phyloP scores from a whole-genome alignment of 2,113 vertebrate species.

The Heteronetta atricapilla region DNA sequence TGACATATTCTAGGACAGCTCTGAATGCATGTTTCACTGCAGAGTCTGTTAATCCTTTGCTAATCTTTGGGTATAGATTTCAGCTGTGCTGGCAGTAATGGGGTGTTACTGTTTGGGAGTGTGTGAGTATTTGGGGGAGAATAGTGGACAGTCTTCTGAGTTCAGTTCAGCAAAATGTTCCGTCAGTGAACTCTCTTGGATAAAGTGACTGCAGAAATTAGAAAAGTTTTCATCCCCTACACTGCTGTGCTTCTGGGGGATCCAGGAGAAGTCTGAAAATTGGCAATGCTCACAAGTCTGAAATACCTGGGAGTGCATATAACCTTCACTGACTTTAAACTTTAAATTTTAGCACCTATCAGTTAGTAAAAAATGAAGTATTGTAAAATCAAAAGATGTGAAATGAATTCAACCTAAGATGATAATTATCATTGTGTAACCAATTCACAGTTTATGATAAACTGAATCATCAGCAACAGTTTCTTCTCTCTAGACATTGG shows the following conservation, averaged over 20 bases:
- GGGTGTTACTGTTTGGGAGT: background rate
- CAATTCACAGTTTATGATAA: background rate
- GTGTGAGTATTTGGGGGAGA: background rate
- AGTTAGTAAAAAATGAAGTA: background rate
- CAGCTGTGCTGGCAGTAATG: background rate
- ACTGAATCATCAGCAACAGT: background rate
- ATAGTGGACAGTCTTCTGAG: background rate
- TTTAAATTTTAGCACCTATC: background rate
- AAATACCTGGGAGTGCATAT: background rate
- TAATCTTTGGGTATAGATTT: background rate
- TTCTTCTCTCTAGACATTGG: background rate
- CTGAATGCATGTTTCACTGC: background rate
- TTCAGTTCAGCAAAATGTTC: background rate
- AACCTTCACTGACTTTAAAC: background rate
- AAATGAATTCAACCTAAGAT: background rate
- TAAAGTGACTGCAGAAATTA: background rate
- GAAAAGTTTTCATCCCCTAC: background rate
- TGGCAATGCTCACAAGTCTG: background rate
- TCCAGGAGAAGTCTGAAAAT: background rate
- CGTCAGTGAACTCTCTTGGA: background rate
- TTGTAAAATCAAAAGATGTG: background rate
- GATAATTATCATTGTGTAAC: background rate
- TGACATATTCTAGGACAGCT: background rate
- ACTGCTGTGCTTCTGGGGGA: background rate
- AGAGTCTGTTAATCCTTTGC: background rate